A percentile compares a stretch with the other conserved stretches of the same genome.
phyloP scores from a whole-genome alignment of 2,888 invertebrate species.

The Copidosoma aretas region DNA sequence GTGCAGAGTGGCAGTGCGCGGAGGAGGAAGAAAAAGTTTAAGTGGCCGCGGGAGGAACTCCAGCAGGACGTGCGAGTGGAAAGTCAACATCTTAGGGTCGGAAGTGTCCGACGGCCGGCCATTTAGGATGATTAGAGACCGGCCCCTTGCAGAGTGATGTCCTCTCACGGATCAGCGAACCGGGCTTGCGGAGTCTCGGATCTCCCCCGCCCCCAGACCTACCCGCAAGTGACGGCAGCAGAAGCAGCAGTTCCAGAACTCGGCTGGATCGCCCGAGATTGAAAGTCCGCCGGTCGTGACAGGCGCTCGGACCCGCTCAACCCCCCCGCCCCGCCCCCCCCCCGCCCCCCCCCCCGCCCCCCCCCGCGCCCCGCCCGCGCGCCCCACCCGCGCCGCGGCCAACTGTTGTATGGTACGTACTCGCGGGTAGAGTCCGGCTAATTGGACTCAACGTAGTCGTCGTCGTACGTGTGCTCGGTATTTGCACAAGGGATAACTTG shows the following conservation, averaged over 20 bases:
- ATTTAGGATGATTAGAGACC: conserved; percentile 36
- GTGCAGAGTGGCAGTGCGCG: too few relatives aligned
- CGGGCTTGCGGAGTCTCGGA: conserved; percentile 7
- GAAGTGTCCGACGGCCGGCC: conserved; percentile 26
- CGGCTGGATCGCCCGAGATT: conserved; percentile 27
- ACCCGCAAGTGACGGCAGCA: too few relatives aligned
- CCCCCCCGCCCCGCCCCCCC: too few relatives aligned
- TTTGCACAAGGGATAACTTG: neutral
- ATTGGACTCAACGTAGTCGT: conserved; percentile 12
- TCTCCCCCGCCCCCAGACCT: neutral
- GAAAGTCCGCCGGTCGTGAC: conserved; percentile 18
- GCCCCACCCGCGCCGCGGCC: too few relatives aligned
- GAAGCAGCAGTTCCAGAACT: neutral
- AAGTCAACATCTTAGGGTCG: conserved; percentile 30
- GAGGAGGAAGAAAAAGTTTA: neutral
- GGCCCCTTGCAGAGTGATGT: neutral
- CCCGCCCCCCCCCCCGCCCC: too few relatives aligned
- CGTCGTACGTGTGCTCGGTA: neutral
- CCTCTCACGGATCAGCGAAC: conserved; percentile 24
- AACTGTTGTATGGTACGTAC: neutral
- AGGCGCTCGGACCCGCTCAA: conserved; percentile 7
- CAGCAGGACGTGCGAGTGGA: conserved; percentile 12
- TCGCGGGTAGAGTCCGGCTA: conserved; percentile 2
- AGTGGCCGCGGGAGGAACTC: neutral
- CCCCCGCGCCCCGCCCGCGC: too few relatives aligned